Evolutionary conservation across 2,113 vertebrate species (phyloP).

Genomic region (Cryptomyrus ogoouensis): DNA sequence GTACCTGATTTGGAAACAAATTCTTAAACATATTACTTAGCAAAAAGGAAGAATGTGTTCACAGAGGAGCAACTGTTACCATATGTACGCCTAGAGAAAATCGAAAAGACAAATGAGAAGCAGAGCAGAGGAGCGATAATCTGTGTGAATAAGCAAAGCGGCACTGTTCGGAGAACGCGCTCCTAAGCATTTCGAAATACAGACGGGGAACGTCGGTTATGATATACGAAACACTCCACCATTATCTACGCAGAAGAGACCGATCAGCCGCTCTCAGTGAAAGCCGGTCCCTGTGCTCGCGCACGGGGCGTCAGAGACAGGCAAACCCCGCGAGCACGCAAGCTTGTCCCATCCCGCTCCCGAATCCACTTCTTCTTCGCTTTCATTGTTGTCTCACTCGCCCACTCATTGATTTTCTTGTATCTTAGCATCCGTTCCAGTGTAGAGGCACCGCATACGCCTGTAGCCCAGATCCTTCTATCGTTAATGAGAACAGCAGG

Average conservation of each 20-base stretch:
- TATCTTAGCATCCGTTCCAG: neutral
- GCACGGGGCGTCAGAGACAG: neutral
- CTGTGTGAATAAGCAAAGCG: neutral
- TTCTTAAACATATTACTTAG: neutral
- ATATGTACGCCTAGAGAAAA: constrained; percentile 16
- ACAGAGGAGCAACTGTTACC: constrained; percentile 21
- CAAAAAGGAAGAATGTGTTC: neutral
- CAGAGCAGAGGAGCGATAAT: constrained; percentile 17
- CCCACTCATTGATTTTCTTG: neutral
- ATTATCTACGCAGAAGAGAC: neutral
- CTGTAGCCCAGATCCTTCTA: neutral
- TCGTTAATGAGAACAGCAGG: neutral
- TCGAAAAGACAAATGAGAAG: constrained; percentile 24
- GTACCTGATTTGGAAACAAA: constrained; percentile 12
- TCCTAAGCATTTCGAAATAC: neutral
- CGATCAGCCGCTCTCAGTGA: neutral
- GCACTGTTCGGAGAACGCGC: neutral
- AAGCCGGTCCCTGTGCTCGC: neutral
- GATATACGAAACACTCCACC: neutral
- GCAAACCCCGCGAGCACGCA: neutral
- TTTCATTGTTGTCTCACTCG: neutral
- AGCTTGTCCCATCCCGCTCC: neutral
- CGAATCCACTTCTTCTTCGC: neutral
- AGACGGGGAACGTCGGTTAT: neutral
- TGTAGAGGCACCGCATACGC: neutral